phyloP scores from a whole-genome alignment of 2,113 vertebrate species.

The Pelobates fuscus region DNA sequence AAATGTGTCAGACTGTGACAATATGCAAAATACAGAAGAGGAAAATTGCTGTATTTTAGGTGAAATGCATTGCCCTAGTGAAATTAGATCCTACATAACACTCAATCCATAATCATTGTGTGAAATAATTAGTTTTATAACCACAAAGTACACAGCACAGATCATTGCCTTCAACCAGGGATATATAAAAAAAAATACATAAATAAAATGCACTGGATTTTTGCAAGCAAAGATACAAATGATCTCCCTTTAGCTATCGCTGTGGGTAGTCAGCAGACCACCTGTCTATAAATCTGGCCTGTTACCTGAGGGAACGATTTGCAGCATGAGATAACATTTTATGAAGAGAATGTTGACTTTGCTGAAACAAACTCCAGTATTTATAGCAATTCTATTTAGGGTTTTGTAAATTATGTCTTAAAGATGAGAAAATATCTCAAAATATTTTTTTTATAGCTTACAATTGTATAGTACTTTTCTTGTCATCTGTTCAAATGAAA shows the following conservation, averaged over 20 bases:
- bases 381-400: background rate
- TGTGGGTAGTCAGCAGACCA: slow-evolving; percentile 26
- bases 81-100: background rate
- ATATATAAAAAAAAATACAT: background rate
- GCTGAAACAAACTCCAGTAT: background rate
- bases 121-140: slow-evolving; percentile 11
- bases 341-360: slow-evolving; percentile 4
- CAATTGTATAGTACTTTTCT: too few species aligned
- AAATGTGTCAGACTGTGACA: too few species aligned
- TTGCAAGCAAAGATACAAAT: slow-evolving; percentile 12
- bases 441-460: too few species aligned
- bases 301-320: slow-evolving; percentile 20
- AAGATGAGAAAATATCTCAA: too few species aligned
- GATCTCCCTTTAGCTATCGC: slow-evolving; percentile 5
- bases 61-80: too few species aligned
- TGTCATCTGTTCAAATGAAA: too few species aligned
- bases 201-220: background rate
- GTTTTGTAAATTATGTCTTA: too few species aligned
- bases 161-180: slow-evolving; percentile 8
- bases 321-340: background rate
- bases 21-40: too few species aligned
- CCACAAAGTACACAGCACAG: slow-evolving; percentile 2
- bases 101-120: too few species aligned
- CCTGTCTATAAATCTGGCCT: slow-evolving; percentile 31
- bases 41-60: too few species aligned